phyloP scores from a whole-genome alignment of 1,140 invertebrate genomes.

The Samia ricini region DNA sequence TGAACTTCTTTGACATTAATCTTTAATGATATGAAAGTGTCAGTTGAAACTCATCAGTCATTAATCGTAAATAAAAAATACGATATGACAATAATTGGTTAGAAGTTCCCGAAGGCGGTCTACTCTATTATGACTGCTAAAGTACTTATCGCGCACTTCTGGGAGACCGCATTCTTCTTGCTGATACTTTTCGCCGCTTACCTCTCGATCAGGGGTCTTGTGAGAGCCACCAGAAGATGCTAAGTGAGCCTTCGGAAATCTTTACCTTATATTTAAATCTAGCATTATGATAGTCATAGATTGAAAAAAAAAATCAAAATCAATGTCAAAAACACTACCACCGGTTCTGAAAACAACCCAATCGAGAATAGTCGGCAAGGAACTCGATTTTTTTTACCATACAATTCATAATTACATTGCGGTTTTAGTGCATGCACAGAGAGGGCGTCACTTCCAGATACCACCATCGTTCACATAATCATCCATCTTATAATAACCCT shows the following conservation, averaged over 20 bases:
- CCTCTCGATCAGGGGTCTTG: slow-evolving; percentile 32
- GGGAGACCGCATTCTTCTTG: slow-evolving; percentile 43
- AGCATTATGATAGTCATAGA: too few relatives aligned
- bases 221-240: slow-evolving; percentile 36
- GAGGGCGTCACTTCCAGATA: too few relatives aligned
- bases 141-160: slow-evolving; percentile 25
- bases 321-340: too few relatives aligned
- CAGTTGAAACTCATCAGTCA: background rate
- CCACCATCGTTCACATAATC: too few relatives aligned
- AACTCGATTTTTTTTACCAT: too few relatives aligned
- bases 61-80: background rate
- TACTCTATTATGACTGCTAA: background rate
- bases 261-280: too few relatives aligned
- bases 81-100: background rate
- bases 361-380: too few relatives aligned
- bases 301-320: too few relatives aligned
- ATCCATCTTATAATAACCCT: too few relatives aligned
- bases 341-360: too few relatives aligned
- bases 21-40: background rate
- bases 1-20: background rate
- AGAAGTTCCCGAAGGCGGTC: background rate
- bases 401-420: too few relatives aligned
- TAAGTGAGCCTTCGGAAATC: slow-evolving; percentile 13
- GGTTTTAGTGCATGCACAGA: too few relatives aligned
- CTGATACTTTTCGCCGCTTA: slow-evolving; percentile 39